Percentiles rank a stretch among this genome's conserved stretches.
These are phyloP conservation scores for Tenualosa ilisha DNA, from an alignment of 2,797 vertebrate genomes.

Conservation along the genomic window DNA sequence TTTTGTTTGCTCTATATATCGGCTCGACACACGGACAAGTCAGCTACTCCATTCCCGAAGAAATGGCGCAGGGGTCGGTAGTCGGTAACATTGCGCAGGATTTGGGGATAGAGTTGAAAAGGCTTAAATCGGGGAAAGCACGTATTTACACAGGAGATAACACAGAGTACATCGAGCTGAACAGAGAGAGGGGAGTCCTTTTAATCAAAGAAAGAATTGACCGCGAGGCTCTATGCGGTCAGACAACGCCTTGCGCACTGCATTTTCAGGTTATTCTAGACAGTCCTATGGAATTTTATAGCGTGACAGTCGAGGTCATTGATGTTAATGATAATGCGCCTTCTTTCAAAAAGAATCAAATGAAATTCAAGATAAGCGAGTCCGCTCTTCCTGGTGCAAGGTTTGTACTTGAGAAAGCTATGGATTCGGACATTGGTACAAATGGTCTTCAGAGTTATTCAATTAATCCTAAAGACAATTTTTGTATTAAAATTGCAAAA, in stretches of 20 bases:
- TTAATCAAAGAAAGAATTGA: constrained; percentile 74
- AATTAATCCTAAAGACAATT: neutral
- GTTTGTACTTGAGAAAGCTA: neutral
- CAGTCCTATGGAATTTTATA: neutral
- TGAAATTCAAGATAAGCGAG: constrained; percentile 64
- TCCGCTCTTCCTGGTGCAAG: neutral
- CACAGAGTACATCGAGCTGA: constrained; percentile 69
- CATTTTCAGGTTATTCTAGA: neutral
- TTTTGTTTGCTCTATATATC: neutral
- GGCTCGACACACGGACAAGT: constrained; percentile 43
- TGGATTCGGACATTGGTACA: neutral
- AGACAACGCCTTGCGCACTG: constrained; percentile 52
- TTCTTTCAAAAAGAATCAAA: constrained; percentile 72
- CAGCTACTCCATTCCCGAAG: constrained; percentile 60
- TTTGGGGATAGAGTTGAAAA: constrained; percentile 54
- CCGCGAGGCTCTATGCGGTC: constrained; percentile 74
- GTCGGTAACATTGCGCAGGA: constrained; percentile 46
- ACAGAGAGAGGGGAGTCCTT: constrained; percentile 69
- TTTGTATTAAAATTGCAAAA: neutral
- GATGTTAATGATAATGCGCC: constrained; percentile 66
- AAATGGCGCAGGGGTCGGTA: constrained; percentile 61
- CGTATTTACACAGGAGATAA: constrained; percentile 5
- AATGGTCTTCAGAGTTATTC: constrained; percentile 2
- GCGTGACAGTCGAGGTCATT: neutral
- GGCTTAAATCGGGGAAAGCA: neutral